Conservation (phyloP, 2,888 invertebrate genomes). For the Aelia acuminata region DNA sequence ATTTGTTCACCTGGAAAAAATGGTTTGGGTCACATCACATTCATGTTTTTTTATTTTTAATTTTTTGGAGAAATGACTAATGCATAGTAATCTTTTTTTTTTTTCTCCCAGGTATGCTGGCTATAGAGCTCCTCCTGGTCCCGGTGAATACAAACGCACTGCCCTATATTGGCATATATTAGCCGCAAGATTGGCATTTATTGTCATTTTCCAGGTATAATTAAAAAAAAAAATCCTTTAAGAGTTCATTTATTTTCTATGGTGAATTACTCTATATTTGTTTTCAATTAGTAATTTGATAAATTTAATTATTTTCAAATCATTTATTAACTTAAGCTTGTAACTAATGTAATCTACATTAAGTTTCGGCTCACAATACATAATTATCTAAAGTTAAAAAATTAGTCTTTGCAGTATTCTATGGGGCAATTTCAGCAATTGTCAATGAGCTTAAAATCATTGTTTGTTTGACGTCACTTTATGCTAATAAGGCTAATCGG, state of each 20-base stretch:
- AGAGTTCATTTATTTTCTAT: not conserved
- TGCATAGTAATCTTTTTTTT: not conserved
- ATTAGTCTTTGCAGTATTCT: too few relatives aligned
- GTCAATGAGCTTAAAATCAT: too few relatives aligned
- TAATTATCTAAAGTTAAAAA: too few relatives aligned
- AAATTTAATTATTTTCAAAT: too few relatives aligned
- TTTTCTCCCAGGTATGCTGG: conserved; percentile 81
- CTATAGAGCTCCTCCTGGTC: conserved; percentile 81
- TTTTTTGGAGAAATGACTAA: not conserved
- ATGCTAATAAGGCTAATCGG: too few relatives aligned
- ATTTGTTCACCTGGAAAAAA: not conserved
- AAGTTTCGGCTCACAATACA: too few relatives aligned
- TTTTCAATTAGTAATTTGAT: too few relatives aligned
- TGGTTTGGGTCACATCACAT: not conserved
- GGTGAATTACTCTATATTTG: not conserved
- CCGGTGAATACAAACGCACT: conserved; percentile 77
- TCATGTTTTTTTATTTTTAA: too few relatives aligned
- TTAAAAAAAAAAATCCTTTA: not conserved
- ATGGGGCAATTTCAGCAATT: too few relatives aligned
- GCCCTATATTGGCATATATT: conserved; percentile 91
- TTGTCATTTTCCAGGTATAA: conserved; percentile 91
- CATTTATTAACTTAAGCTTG: too few relatives aligned
- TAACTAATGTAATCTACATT: too few relatives aligned
- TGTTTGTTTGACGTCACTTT: too few relatives aligned
- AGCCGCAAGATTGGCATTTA: conserved; percentile 90